These are phyloP conservation scores for rabbit (Oryctolagus cuniculus) DNA, from an alignment of 2,113 vertebrate species.

Conservation along the genomic window mOryCun1.1 NC_091440.1:86402501-86403000, in stretches of 20 bases:
- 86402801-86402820: no score
- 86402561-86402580: neutral
- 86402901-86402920: no score
- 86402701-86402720: neutral
- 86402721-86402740: neutral
- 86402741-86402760: neutral
- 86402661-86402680: neutral
- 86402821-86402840: no score
- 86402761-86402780: no score
- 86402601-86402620: neutral
- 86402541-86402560: neutral
- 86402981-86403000: no score
- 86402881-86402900: no score
- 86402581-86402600: neutral
- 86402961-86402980: no score
- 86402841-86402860: no score
- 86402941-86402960: no score
- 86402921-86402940: no score
- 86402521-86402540: neutral
- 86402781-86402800: no score
- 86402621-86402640: neutral
- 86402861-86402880: no score
- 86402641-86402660: slow-evolving; percentile 6
- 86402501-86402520: slow-evolving; percentile 24
- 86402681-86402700: neutral